phyloP scores from a whole-genome alignment of 2,888 invertebrate genomes.

The Eupelmus urozonus region DNA sequence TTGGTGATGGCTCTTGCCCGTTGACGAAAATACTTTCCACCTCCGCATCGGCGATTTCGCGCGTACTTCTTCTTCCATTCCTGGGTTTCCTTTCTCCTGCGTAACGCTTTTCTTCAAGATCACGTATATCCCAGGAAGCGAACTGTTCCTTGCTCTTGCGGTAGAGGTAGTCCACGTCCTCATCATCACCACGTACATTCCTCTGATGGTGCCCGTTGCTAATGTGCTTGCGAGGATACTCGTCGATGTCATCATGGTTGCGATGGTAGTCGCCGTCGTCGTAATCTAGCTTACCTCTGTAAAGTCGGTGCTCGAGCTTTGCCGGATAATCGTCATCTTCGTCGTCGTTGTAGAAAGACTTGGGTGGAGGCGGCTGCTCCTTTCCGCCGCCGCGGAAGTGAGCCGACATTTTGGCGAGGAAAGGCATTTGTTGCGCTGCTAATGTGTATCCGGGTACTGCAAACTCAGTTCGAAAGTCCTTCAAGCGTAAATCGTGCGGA shows the following conservation, averaged over 20 bases:
- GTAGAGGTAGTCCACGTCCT: conserved; percentile 64
- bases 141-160: conserved; percentile 66
- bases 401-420: conserved; percentile 69
- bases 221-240: conserved; percentile 16
- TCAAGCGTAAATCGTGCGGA: no score
- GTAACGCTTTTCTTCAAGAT: conserved; percentile 57
- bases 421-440: conserved; percentile 58
- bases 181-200: conserved; percentile 2
- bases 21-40: conserved; percentile 35
- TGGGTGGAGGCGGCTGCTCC: conserved; percentile 57
- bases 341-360: conserved; percentile 10
- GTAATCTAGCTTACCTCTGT: conserved; percentile 42
- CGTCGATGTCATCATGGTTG: conserved; percentile 53
- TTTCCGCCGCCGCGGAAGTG: conserved; percentile 66
- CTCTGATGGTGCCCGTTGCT: neutral
- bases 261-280: conserved; percentile 49
- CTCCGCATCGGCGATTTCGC: conserved; percentile 18
- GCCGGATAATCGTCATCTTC: conserved; percentile 41
- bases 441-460: neutral
- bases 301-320: conserved; percentile 21
- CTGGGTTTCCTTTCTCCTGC: neutral
- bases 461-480: no score
- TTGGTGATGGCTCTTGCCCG: conserved; percentile 37
- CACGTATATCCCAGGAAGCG: conserved; percentile 67
- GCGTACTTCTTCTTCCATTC: neutral